Percentiles rank a stretch among this genome's conserved stretches.
phyloP scores from a whole-genome alignment of 2,888 invertebrate species.

The Caenorhabditis zanzibari region DNA sequence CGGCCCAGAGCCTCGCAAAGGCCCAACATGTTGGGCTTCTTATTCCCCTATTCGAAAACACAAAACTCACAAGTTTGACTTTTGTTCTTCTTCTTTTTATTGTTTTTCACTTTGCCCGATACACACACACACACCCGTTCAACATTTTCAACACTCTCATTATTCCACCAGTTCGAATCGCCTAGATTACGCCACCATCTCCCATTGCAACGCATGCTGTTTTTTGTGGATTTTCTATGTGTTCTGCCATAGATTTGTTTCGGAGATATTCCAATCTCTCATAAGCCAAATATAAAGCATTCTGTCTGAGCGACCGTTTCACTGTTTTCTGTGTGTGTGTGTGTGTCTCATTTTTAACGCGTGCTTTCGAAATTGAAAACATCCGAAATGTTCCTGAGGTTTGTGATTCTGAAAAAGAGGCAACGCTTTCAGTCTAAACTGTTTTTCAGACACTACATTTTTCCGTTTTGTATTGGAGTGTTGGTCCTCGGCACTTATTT shows the following conservation, averaged over 20 bases:
- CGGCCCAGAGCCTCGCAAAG: no score
- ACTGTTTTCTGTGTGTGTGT: background rate
- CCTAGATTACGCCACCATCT: background rate
- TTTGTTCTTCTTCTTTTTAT: background rate
- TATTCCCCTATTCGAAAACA: background rate
- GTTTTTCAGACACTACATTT: constrained; percentile 22
- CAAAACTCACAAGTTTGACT: background rate
- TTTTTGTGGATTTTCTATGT: background rate
- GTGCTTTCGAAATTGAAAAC: background rate
- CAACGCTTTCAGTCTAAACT: no score
- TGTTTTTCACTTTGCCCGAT: background rate
- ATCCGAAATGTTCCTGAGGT: constrained; percentile 7
- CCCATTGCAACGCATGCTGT: background rate
- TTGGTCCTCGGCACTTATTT: constrained; percentile 29
- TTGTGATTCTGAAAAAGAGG: background rate
- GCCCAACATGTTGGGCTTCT: no score
- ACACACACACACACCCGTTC: no score
- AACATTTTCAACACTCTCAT: background rate
- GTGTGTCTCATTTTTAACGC: background rate
- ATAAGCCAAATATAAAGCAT: constrained; percentile 26
- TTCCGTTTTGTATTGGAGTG: background rate
- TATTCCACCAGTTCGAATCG: background rate
- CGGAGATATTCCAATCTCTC: constrained; percentile 33
- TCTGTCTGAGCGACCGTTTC: background rate
- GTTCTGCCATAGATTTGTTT: constrained; percentile 25